Conservation (phyloP, 2,888 invertebrate genomes). For the Scaptomyza polygonia region DNA sequence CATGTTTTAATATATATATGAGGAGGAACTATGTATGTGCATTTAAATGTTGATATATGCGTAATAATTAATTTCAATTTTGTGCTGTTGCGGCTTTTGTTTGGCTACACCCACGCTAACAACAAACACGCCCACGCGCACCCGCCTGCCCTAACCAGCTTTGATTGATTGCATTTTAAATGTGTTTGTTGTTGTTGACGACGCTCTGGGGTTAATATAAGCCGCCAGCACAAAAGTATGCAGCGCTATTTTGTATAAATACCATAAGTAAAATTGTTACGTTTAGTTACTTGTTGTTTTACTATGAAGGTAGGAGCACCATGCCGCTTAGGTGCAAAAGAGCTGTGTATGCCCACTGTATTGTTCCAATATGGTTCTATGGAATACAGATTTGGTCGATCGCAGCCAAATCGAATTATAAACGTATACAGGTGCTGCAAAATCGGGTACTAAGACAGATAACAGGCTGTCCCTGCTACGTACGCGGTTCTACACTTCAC, state of each 20-base stretch:
- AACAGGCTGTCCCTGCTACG: no score
- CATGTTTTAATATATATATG: neutral
- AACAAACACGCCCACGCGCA: neutral
- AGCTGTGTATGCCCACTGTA: no score
- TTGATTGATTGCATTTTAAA: conserved; percentile 69
- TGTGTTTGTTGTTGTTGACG: conserved; percentile 26
- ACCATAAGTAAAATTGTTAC: neutral
- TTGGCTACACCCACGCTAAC: conserved; percentile 19
- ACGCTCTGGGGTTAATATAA: conserved; percentile 20
- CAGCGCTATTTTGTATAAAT: conserved; percentile 3
- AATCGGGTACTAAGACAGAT: no score
- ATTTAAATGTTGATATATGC: conserved; percentile 39
- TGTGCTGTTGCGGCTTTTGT: conserved; percentile 26
- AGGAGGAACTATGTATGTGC: conserved; percentile 3
- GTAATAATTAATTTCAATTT: conserved; percentile 68
- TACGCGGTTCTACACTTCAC: no score
- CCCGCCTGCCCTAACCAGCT: neutral
- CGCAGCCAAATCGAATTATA: no score
- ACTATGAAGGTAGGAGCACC: no score
- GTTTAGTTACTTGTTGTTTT: neutral
- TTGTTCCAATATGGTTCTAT: no score
- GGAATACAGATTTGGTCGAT: no score
- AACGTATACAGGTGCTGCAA: no score
- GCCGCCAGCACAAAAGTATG: conserved; percentile 33
- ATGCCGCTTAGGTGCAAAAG: no score